Percentiles rank a stretch among this genome's conserved stretches.
Evolutionary conservation across 1,140 invertebrate genomes (phyloP).

Genomic region (Drosophila gunungcola): DNA sequence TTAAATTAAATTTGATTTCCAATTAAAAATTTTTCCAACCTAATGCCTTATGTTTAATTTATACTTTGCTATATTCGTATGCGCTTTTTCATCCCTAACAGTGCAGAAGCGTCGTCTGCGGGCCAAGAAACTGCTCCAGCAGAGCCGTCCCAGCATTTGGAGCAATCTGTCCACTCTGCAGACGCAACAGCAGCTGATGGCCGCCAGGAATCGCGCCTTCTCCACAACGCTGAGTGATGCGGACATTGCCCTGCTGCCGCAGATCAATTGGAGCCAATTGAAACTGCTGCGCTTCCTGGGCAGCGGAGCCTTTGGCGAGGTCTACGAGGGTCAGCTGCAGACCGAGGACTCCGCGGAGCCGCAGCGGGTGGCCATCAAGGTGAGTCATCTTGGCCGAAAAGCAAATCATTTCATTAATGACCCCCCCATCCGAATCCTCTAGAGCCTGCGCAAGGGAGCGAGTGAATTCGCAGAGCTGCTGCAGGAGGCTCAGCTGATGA

Average conservation of each 20-base stretch:
- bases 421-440: no score
- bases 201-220: slow-evolving; percentile 89
- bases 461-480: slow-evolving; percentile 97
- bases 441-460: slow-evolving; percentile 97
- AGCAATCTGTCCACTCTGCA: slow-evolving; percentile 95
- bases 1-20: no score
- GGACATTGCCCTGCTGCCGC: slow-evolving; percentile 91
- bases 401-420: no score
- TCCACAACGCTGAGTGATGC: slow-evolving; percentile 89
- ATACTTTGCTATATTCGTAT: no score
- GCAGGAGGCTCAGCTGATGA: slow-evolving; percentile 98
- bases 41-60: no score
- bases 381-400: slow-evolving; percentile 75
- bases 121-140: slow-evolving; percentile 76
- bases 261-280: slow-evolving; percentile 92
- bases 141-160: slow-evolving; percentile 82
- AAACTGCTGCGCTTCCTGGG: slow-evolving; percentile 95
- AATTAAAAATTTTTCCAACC: no score
- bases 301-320: slow-evolving; percentile 98
- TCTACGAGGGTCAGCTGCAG: slow-evolving; percentile 94
- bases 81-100: slow-evolving; percentile 1
- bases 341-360: slow-evolving; percentile 87
- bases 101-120: slow-evolving; percentile 66
- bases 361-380: slow-evolving; percentile 94
- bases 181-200: slow-evolving; percentile 87